These are phyloP conservation scores for Leptoteleia sp. DNA, from an alignment of 1,140 invertebrate genomes.

Conservation along the genomic window DNA sequence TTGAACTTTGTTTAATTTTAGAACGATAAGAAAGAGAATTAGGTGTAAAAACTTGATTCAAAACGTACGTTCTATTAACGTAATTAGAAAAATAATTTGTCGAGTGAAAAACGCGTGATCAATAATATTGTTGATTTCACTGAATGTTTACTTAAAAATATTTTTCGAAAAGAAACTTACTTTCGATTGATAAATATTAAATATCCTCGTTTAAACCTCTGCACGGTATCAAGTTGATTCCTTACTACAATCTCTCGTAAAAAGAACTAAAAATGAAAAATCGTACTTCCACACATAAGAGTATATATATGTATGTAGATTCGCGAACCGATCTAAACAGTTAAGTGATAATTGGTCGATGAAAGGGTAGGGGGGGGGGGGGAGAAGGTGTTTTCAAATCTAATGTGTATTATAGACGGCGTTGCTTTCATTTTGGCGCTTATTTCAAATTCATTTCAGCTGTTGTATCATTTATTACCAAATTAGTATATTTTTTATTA, in stretches of 20 bases:
- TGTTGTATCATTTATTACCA: no score
- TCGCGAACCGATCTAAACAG: constrained; percentile 9
- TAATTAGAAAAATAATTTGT: constrained; percentile 2
- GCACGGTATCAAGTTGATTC: neutral
- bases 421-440: neutral
- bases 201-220: neutral
- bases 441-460: no score
- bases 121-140: neutral
- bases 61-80: no score
- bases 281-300: constrained; percentile 8
- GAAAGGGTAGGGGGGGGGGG: no score
- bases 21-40: no score
- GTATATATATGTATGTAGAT: constrained; percentile 8
- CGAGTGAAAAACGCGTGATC: neutral
- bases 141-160: neutral
- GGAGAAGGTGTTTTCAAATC: constrained; percentile 13
- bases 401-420: neutral
- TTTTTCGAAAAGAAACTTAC: neutral
- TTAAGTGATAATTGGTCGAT: constrained; percentile 10
- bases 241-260: constrained; percentile 12
- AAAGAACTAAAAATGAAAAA: constrained; percentile 14
- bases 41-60: no score
- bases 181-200: neutral
- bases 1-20: neutral
- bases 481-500: no score